Base-by-base conservation (phyloP, 1,140 invertebrate genomes). In the Zaprionus kolodkinae region DNA sequence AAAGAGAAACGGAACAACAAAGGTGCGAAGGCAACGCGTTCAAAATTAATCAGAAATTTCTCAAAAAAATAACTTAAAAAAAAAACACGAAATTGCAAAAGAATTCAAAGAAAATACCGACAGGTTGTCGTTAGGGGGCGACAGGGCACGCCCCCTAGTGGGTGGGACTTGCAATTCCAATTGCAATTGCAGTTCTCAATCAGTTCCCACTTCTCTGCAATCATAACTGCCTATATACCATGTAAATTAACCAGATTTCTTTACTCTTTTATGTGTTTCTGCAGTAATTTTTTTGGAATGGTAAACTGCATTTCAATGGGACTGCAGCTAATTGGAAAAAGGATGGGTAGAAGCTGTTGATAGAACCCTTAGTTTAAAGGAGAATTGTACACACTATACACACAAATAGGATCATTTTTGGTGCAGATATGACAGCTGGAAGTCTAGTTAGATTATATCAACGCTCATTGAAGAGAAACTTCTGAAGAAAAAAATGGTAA, bases 21-120 rank as follows among this genome's bases (percentile, higher is more conserved):
- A 64, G 35, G 50, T 65, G 52, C 21, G 48, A 63, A 52, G 36
- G 10, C 17, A 63, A 15, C 43, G 45, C 45, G 45, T 50, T 36
- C 40, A 33, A 65, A 78, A 82, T 74, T 81, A 82, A 82, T 82
- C 79, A 82, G 65, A 82, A 82, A 60, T 70, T 55, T 54, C 9
- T 50, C 7, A 59, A 38, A 12, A 50, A 15, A 35, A 35, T n/a
- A n/a, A 36, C 21, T 1, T 36, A 63, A 52, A 27, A 30, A 30
- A 30, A 30, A 30, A 30, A 30, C 3, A 30, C 3, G 25, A 30
- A 30, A 30, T 30, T 30, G 27, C 27, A 30, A 30, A 17, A 21
- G 11, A 57, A 66, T 25, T 61, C n/a, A 78, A 78, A 64, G 33
- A 27, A 74, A 38, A 48, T 50, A 60, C 36, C 50, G 74, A 72